These are phyloP conservation scores for Iphiclides podalirius DNA, from an alignment of 2,888 invertebrate species.

Conservation along the genomic window DNA sequence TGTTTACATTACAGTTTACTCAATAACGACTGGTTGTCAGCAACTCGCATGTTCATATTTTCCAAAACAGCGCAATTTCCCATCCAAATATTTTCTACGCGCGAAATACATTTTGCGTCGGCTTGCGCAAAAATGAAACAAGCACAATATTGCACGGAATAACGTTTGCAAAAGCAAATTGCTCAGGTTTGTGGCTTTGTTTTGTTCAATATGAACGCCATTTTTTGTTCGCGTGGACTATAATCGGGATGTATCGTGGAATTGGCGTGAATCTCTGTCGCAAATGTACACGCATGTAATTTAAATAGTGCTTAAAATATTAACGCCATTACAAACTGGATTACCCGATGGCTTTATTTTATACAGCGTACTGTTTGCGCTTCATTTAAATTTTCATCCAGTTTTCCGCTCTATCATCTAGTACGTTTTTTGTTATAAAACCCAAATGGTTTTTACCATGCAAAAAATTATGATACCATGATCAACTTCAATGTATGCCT, in stretches of 20 bases:
- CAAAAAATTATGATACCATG: no score
- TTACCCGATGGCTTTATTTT: constrained; percentile 7
- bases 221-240: constrained; percentile 26
- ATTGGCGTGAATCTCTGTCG: constrained; percentile 12
- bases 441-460: no score
- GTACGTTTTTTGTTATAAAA: no score
- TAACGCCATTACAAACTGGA: constrained; percentile 9
- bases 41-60: constrained; percentile 22
- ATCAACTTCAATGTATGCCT: no score
- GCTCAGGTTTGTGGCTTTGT: constrained; percentile 32
- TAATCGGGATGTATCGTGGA: constrained; percentile 25
- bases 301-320: constrained; percentile 15
- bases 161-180: constrained; percentile 36
- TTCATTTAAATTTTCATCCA: not conserved
- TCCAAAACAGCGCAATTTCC: constrained; percentile 13
- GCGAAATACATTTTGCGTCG: constrained; percentile 20
- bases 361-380: not conserved
- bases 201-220: constrained; percentile 29
- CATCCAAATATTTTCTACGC: constrained; percentile 19
- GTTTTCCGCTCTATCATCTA: no score
- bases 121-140: constrained; percentile 29
- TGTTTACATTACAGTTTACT: no score
- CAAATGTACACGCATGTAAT: constrained; percentile 10
- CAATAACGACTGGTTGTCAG: constrained; percentile 7
- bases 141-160: constrained; percentile 32